Base-by-base conservation (phyloP, 2,797 vertebrate species). In the Cyclura pinguis region DNA sequence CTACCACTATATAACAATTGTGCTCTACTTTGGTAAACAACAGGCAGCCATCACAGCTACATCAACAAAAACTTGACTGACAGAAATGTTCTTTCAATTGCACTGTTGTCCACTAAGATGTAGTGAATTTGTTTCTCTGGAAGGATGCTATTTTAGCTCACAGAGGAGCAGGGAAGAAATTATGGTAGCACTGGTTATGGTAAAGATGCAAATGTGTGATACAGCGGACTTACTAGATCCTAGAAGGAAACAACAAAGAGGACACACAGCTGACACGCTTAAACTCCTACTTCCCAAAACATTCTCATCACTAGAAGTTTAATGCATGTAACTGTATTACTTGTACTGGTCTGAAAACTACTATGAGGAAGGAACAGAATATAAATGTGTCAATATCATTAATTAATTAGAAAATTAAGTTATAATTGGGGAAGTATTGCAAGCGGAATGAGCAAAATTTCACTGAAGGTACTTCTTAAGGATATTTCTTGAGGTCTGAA, bases 1-100 rank as follows among this genome's bases (percentile, higher is more conserved):
- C 4, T 80, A 29, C 72, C 59, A 67, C 78, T 87, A 80, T 92
- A 90, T 78, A 27, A 42, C 16, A 76, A 12, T 67, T 59, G 80
- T 38, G 50, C 16, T 73, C n/a, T 20, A 62, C 55, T 76, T 14
- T n/a, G 78, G 9, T 24, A 78, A 62, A 9, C 13, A 29, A 64
- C 42, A 7, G 18, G 16, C 29, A 52, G 47, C 52, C 32, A 32
- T n/a, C 32, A 50, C 29, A 80, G 57, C 16, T 22, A 86, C 42
- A n/a, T 29, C 69, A 62, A 7, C 59, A 52, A 57, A 86, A 16
- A 7, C 27, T 47, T 59, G 35, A 47, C 1, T 3, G 16, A 80
- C 27, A 80, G 3, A 42, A n/a, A 50, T 6, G 80, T 73, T 50
- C 10, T 67, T 24, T 64, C 77, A 80, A 4, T n/a, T 32, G 7